Percentiles rank a stretch among this genome's conserved stretches.
These are phyloP conservation scores for Falco columbarius DNA, from an alignment of 2,797 vertebrate species.

Conservation along the genomic window DNA sequence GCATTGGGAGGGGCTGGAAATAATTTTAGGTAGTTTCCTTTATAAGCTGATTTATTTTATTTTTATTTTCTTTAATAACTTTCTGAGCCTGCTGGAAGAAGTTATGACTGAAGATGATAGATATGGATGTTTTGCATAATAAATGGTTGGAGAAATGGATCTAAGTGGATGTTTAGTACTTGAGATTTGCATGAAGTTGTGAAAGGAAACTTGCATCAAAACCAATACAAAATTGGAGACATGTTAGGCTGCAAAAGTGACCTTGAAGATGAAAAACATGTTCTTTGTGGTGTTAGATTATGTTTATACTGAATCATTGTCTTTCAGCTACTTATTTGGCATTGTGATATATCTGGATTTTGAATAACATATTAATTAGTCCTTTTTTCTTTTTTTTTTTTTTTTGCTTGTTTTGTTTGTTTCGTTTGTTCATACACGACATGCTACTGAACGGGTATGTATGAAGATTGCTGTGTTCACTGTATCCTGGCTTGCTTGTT, in stretches of 20 bases:
- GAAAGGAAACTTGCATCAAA: neutral
- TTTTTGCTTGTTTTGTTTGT: neutral
- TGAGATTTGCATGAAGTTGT: neutral
- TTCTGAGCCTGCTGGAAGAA: neutral
- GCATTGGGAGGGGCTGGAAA: neutral
- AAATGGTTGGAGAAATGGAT: neutral
- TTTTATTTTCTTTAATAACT: neutral
- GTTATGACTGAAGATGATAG: neutral
- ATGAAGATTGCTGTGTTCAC: constrained; percentile 95
- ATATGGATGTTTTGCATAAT: neutral
- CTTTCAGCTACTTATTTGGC: neutral
- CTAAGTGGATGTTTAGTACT: neutral
- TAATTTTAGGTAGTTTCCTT: neutral
- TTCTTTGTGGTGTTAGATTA: neutral
- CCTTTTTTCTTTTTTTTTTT: neutral
- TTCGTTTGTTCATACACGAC: neutral
- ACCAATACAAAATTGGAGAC: neutral
- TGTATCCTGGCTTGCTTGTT: constrained; percentile 98
- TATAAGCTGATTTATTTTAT: neutral
- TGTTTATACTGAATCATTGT: neutral
- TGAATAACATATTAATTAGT: neutral
- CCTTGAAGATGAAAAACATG: neutral
- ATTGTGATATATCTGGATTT: neutral
- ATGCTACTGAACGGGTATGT: neutral
- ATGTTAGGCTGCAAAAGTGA: neutral